Evolutionary conservation across 2,797 vertebrate genomes (phyloP).

Genomic region (Macrochelys suwanniensis): DNA sequence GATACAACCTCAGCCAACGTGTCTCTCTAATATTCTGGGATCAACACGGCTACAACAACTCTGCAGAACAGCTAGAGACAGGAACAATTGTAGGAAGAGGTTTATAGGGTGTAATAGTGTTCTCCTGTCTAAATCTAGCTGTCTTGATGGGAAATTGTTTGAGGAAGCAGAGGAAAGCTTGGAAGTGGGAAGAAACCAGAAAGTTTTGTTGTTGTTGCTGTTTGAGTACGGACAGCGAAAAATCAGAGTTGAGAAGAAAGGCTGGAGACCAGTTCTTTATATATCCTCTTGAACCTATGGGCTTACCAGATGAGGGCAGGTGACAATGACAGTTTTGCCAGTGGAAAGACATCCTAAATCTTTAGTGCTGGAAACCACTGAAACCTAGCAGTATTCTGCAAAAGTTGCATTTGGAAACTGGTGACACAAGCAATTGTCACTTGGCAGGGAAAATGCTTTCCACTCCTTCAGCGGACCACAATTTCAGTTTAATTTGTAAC

Average conservation of each 20-base stretch:
- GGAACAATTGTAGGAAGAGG: background rate
- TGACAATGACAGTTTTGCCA: slow-evolving; percentile 46
- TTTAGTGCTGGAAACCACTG: slow-evolving; percentile 6
- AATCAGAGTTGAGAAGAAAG: slow-evolving; percentile 21
- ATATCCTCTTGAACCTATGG: slow-evolving; percentile 44
- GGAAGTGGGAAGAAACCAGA: background rate
- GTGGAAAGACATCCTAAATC: slow-evolving; percentile 51
- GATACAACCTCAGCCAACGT: background rate
- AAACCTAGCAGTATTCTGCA: slow-evolving; percentile 25
- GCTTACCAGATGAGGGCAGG: slow-evolving; percentile 50
- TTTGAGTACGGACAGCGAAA: background rate
- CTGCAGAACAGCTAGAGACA: background rate
- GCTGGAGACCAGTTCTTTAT: background rate
- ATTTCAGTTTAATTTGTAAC: slow-evolving; percentile 78
- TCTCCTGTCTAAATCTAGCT: background rate
- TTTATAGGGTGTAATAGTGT: background rate
- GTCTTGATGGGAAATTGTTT: accelerated
- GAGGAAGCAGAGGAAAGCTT: background rate
- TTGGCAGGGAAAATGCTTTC: slow-evolving; percentile 51
- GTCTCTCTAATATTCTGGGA: background rate
- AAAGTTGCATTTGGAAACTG: slow-evolving; percentile 7
- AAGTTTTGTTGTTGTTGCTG: background rate
- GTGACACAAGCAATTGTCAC: slow-evolving; percentile 46
- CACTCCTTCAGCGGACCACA: slow-evolving; percentile 54
- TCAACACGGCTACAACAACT: background rate